Evolutionary conservation across 2,888 invertebrate species (phyloP).

Genomic region (Himalopsyche tibetana): DNA sequence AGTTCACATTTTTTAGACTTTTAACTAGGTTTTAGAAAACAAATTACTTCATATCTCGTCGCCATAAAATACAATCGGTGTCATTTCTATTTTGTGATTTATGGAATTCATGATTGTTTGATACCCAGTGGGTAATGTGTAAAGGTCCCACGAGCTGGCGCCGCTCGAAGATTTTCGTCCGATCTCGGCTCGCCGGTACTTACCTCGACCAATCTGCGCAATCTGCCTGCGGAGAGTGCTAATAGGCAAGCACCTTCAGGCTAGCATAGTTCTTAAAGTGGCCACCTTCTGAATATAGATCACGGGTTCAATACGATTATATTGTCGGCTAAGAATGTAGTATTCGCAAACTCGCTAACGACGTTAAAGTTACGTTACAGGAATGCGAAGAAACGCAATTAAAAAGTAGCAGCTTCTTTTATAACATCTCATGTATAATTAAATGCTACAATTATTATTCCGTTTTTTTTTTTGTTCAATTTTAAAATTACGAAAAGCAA

Average conservation of each 20-base stretch:
- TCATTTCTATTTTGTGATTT: neutral
- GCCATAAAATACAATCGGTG: neutral
- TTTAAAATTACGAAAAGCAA: too few species aligned
- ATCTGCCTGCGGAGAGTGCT: constrained; percentile 46
- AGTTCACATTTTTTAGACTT: too few species aligned
- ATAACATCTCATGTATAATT: too few species aligned
- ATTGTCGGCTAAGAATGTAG: too few species aligned
- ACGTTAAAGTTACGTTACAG: too few species aligned
- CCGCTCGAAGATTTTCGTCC: constrained; percentile 11
- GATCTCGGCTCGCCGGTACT: neutral
- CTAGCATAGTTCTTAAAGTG: neutral
- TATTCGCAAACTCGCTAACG: too few species aligned
- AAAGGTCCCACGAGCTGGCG: constrained; percentile 33
- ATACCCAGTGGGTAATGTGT: neutral
- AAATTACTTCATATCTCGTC: too few species aligned
- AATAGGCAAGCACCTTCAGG: constrained; percentile 43
- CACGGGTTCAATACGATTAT: neutral
- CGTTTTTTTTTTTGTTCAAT: too few species aligned
- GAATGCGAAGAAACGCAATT: too few species aligned
- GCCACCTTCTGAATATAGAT: constrained; percentile 1
- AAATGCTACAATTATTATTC: too few species aligned
- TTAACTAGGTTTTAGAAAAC: too few species aligned
- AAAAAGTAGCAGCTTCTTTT: too few species aligned
- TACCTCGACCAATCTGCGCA: constrained; percentile 3
- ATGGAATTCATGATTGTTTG: constrained; percentile 10